phyloP scores from a whole-genome alignment of 2,888 invertebrate genomes.

The Ethmia dodecea region DNA sequence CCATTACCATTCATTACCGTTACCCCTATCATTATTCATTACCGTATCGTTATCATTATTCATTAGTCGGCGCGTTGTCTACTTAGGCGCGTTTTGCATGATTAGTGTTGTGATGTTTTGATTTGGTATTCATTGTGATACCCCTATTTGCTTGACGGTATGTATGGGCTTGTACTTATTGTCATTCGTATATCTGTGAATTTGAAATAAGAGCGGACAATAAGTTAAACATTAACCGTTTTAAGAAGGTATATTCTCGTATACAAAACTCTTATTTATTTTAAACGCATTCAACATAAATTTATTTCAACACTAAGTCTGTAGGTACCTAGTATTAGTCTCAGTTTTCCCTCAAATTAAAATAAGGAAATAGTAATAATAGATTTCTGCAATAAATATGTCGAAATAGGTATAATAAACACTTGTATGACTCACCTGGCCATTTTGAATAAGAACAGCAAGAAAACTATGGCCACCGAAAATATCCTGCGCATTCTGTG shows the following conservation, averaged over 20 bases:
- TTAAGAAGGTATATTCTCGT: no score
- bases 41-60: slow-evolving; percentile 24
- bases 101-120: slow-evolving; percentile 52
- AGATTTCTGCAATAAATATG: no score
- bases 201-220: no score
- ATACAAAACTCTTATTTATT: no score
- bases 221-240: no score
- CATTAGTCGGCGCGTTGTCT: slow-evolving; percentile 34
- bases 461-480: slow-evolving; percentile 49
- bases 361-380: no score
- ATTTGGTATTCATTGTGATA: slow-evolving; percentile 45
- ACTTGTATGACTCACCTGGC: slow-evolving; percentile 48
- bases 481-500: slow-evolving; percentile 62
- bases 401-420: no score
- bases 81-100: slow-evolving; percentile 54
- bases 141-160: slow-evolving; percentile 36
- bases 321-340: slow-evolving; percentile 1
- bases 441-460: slow-evolving; percentile 55
- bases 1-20: slow-evolving; percentile 49
- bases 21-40: slow-evolving; percentile 23
- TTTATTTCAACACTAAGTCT: no score
- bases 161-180: no score
- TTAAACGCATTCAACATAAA: no score
- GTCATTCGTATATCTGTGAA: no score
- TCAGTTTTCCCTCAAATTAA: not conserved